Evolutionary conservation across 2,888 invertebrate species (phyloP).

Genomic region (Busseola fusca): DNA sequence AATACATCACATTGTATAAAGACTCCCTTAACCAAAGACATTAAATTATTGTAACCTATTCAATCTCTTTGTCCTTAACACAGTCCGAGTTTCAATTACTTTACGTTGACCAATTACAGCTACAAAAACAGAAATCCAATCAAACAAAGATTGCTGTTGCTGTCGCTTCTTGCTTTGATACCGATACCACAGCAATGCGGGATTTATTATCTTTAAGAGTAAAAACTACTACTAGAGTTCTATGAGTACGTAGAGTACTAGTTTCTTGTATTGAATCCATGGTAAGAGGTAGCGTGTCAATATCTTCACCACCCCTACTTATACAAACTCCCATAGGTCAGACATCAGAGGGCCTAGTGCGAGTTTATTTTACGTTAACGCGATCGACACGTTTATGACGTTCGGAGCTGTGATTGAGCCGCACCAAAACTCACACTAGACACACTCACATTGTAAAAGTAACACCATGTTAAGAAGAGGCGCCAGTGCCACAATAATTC

Average conservation of each 20-base stretch:
- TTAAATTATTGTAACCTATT: too few relatives aligned
- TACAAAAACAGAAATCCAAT: constrained; percentile 26
- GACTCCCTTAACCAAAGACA: too few relatives aligned
- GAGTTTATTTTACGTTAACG: too few relatives aligned
- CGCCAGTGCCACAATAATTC: background rate
- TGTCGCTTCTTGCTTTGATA: constrained; percentile 11
- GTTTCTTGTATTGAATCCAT: background rate
- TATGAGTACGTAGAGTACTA: too few relatives aligned
- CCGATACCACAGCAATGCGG: background rate
- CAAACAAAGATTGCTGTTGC: constrained; percentile 27
- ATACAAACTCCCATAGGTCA: background rate
- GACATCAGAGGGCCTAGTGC: too few relatives aligned
- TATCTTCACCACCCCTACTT: background rate
- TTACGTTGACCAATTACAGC: constrained; percentile 22
- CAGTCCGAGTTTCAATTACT: background rate
- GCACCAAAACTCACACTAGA: too few relatives aligned
- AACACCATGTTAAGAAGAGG: background rate
- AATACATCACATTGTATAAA: background rate
- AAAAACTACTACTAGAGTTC: too few relatives aligned
- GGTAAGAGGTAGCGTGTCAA: background rate
- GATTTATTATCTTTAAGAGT: background rate
- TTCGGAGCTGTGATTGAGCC: too few relatives aligned
- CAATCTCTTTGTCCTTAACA: too few relatives aligned
- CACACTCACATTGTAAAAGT: background rate
- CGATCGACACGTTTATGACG: too few relatives aligned